Evolutionary conservation across 2,113 vertebrate species (phyloP).

Genomic region (Trogon surrucura): DNA sequence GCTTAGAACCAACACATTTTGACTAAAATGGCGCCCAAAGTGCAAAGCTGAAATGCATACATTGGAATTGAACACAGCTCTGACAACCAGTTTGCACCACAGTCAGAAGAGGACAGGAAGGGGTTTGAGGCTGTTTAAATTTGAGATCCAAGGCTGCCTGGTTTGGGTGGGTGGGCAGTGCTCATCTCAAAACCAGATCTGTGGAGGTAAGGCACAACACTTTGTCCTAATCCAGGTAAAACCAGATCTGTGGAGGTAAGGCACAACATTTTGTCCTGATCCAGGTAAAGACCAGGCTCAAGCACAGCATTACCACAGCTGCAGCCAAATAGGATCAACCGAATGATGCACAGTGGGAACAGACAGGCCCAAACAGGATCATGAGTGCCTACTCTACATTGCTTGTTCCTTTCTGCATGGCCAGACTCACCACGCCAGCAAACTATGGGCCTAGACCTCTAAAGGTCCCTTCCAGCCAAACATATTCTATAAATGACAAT

Average conservation of each 20-base stretch:
- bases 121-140: neutral
- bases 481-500: neutral
- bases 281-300: neutral
- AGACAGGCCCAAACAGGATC: neutral
- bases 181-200: neutral
- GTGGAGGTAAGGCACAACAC: neutral
- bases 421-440: neutral
- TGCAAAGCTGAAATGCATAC: neutral
- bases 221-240: neutral
- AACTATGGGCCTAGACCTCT: neutral
- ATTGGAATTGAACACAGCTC: neutral
- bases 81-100: neutral
- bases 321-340: neutral
- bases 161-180: neutral
- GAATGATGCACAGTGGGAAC: neutral
- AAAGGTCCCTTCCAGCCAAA: too few relatives aligned
- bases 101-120: neutral
- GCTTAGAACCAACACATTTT: slow-evolving; percentile 13
- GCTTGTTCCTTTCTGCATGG: neutral
- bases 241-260: neutral
- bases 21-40: neutral
- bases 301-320: neutral
- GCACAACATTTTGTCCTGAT: neutral
- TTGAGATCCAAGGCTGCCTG: neutral
- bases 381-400: neutral